Evolutionary conservation across 2,113 vertebrate genomes (phyloP), one percentile per base, ranked within the genome.

Genomic region (Rhabdornis inornatus): DNA sequence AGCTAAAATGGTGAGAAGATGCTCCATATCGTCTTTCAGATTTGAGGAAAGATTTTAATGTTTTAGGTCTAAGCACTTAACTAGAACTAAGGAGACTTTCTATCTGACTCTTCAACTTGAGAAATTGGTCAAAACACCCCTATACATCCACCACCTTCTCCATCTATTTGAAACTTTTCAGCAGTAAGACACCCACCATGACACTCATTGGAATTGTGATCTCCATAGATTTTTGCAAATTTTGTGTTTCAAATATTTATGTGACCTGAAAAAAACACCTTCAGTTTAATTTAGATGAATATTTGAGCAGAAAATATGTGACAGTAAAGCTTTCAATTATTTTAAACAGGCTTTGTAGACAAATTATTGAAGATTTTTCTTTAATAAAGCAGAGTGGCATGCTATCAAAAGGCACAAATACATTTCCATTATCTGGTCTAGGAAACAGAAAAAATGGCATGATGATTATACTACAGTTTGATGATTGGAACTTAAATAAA

Each of bases 381-480:
- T 96, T 95, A 95, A 96, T 96, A 96, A 97, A 97, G 87, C 63
- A 95, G 83, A 96, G 60, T 97, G 83, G 84, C 96, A 97, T 97
- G 95, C 95, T 97, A 97, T 97, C 82, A 94, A 98, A 98, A 98
- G 98, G 97, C 98, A 98, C 97, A 98, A 97, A 97, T 97, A 95
- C 83, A 97, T 96, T 83, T 97, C 96, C 96, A 95, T 97, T 96
- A 95, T 96, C 95, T 28, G 15, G 93, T 96, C 83, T 91, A 97
- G 76, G 56, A 95, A 97, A 84, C 79, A 93, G 76, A 97, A 97
- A 90, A 94, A 92, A 96, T 95, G 42, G 35, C 72, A 85, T 96
- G 87, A 92, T 89, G 92, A 79, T 94, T 97, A 97, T 95, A 83
- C 94, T 97, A 96, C 57, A 97, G 83, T 96, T 96, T 92, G 93